Evolutionary conservation across 2,888 invertebrate species (phyloP), one percentile per base, ranked within the genome.

Genomic region (Lasioglossum pauxillum): DNA sequence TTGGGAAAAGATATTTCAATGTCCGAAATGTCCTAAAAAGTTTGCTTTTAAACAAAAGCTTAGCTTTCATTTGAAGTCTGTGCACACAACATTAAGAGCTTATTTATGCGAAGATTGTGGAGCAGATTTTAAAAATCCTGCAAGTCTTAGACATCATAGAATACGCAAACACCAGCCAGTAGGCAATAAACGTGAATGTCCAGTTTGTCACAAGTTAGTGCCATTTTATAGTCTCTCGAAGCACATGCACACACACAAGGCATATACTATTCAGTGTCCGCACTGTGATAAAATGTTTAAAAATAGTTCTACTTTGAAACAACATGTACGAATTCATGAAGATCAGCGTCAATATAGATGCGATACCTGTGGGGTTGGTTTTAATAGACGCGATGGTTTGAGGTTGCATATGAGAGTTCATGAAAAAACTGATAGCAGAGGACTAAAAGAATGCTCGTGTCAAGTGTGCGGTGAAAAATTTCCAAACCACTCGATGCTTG

Each of bases 201-300:
- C 89, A 2, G 94, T 95, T 44, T 95, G 95, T 73, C 92, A 92
- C 31, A 95, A 95, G 82, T 80, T 95, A 85, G 94, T 95, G 19
- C 95, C 95, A 5, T 94, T 95, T 80, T 95, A 95, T 78, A 94
- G 95, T 78, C 91, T 95, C n/a, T 95, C 95, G 0, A 95, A 95
- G 78, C 95, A 95, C 72, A 95, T 95, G 95, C 95, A 95, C 80
- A 95, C 95, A 0, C 95, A 95, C 79, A 95, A 95, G 75, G 94
- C 94, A 5, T 95, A 95, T 67, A 94, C 94, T 8, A 95, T 95
- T 35, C 92, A 95, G 31, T 95, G 95, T 90, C 94, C 95, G 5
- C 94, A 94, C 71, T 95, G 95, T 49, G 95, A 95, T 53, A 95
- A 95, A 84, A 95, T 95, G 95, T 95, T 95, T 73, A 95, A 95